Evolutionary conservation across 1,140 invertebrate genomes (phyloP), one percentile per base, ranked within the genome.

Genomic region (Megalonaias nervosa): DNA sequence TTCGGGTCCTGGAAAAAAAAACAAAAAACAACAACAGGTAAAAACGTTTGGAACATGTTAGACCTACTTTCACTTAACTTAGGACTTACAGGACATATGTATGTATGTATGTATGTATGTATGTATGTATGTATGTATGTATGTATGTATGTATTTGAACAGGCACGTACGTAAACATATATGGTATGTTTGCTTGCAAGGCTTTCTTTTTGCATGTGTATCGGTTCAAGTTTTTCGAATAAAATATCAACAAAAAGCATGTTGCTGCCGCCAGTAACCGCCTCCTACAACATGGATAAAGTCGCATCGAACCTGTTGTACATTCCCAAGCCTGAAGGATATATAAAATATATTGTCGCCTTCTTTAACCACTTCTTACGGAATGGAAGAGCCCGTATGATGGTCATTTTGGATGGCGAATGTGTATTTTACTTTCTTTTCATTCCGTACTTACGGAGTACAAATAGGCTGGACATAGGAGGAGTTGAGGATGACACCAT

Each of bases 1-100:
- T 93, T 81, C 95, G 90, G 1, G 95, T 95, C 60, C 84, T 85
- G 71, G n/a, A 76, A 76, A 62, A 19, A 62, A 13, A 67, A 31
- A 4, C 26, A 76, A 76, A 62, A 19, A 62, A 13, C 61, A 31
- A 4, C 26, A 31, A 2, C 1, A 31, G 1, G 26, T 31, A n/a
- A 21, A 64, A 57, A 68, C 26, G n/a, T 14, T 31, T 31, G 12
- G 9, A 68, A 31, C 5, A 68, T 1, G 26, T 31, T 31, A 56
- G 15, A 31, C 48, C 38, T 16, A 1, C 1, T 68, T 4, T 26
- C n/a, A 15, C 14, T 1, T 21, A 16, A 56, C 48, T n/a, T 68
- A n/a, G n/a, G 26, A 68, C 16, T 38, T 19, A 19, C 12, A 23
- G 31, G 56, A 38, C 65, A 38, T 15, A 31, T 3, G n/a, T n/a